Percentiles rank a stretch among this genome's conserved stretches.
phyloP scores from a whole-genome alignment of 1,140 invertebrate genomes.

The Nasonia giraulti region DNA sequence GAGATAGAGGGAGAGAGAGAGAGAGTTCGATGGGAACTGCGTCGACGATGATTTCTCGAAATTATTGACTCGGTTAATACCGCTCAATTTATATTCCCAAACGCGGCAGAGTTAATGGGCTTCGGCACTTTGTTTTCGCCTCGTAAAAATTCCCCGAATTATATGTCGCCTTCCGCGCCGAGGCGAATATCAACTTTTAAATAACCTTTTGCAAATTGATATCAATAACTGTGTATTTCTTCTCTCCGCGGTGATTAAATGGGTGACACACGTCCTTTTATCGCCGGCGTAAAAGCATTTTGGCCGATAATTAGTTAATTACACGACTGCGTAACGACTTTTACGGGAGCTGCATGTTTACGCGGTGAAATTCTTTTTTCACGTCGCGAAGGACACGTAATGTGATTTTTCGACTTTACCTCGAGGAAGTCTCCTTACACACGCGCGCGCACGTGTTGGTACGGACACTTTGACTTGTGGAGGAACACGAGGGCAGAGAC shows the following conservation, averaged over 20 bases:
- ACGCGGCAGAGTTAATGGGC: conserved; percentile 27
- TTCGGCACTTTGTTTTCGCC: conserved; percentile 7
- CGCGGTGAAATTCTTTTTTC: background rate
- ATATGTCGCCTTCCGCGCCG: background rate
- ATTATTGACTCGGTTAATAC: background rate
- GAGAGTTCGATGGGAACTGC: background rate
- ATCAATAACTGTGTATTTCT: background rate
- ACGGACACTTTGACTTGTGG: conserved; percentile 3
- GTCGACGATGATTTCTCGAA: background rate
- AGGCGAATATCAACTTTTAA: background rate
- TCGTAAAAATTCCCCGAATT: conserved; percentile 7
- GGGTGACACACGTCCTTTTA: background rate
- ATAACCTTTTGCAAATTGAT: background rate
- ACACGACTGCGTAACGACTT: background rate
- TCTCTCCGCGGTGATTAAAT: background rate
- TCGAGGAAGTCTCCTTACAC: background rate
- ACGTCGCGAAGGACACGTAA: background rate
- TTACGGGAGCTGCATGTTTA: background rate
- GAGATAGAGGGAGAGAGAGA: too few species aligned
- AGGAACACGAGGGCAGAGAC: conserved; percentile 41
- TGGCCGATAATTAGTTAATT: conserved; percentile 1
- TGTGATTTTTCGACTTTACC: background rate
- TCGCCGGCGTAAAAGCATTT: background rate
- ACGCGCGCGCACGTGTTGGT: background rate
- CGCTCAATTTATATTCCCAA: conserved; percentile 28